Conservation (phyloP, 2,113 vertebrate species). For the Chroicocephalus ridibundus region DNA sequence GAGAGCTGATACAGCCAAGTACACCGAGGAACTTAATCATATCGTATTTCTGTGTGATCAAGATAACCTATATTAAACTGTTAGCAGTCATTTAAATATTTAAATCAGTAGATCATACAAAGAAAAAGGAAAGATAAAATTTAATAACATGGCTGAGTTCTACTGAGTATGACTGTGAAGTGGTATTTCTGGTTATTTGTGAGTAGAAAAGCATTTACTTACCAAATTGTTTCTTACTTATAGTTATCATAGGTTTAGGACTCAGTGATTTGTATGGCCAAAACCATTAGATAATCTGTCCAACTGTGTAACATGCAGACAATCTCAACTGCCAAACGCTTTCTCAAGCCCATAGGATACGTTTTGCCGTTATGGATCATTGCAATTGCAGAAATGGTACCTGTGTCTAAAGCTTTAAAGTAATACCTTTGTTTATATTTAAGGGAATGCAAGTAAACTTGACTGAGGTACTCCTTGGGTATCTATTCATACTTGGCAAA, state of each 20-base stretch:
- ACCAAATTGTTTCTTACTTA: background rate
- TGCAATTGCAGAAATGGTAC: background rate
- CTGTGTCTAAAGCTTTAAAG: background rate
- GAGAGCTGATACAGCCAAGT: background rate
- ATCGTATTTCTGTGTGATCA: background rate
- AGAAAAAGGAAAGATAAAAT: background rate
- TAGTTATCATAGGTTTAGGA: background rate
- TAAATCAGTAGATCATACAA: background rate
- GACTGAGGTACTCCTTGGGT: background rate
- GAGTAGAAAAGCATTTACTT: background rate
- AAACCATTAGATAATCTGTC: background rate
- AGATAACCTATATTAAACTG: background rate
- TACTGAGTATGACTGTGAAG: background rate
- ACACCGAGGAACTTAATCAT: background rate
- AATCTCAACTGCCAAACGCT: background rate
- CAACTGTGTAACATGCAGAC: background rate
- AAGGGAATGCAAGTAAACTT: background rate
- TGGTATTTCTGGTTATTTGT: background rate
- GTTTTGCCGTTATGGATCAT: background rate
- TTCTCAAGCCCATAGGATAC: background rate
- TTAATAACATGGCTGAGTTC: background rate
- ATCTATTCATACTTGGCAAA: background rate
- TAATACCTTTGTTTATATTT: background rate
- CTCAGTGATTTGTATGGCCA: background rate
- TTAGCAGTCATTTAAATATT: background rate